Conservation (phyloP, 64 coral and sea anemone species). For the Actinia equina region DNA sequence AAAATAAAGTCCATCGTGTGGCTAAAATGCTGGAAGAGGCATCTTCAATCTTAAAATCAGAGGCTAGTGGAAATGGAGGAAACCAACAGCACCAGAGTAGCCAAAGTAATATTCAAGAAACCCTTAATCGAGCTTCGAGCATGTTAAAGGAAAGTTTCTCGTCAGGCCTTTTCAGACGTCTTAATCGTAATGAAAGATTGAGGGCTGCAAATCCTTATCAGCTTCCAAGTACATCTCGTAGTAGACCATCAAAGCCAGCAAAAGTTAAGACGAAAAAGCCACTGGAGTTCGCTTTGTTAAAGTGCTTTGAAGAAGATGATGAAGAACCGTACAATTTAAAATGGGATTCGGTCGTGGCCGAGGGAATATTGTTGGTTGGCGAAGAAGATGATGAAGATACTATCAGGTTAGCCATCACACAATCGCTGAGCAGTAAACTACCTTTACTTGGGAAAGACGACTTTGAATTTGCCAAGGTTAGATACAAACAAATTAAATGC, state of each 20-base stretch:
- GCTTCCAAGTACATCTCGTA: not conserved
- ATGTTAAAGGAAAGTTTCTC: constrained; percentile 47
- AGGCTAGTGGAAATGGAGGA: too few species aligned
- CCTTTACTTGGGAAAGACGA: not conserved
- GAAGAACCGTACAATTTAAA: constrained; percentile 29
- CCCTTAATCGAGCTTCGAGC: not conserved
- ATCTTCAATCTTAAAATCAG: too few species aligned
- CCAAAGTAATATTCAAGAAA: too few species aligned
- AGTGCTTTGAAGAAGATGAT: constrained; percentile 27
- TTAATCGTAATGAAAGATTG: constrained; percentile 47
- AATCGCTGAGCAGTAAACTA: constrained; percentile 28
- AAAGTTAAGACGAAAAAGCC: constrained; percentile 44
- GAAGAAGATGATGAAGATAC: constrained; percentile 61
- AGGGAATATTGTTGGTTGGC: constrained; percentile 44
- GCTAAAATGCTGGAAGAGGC: too few species aligned
- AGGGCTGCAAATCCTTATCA: constrained; percentile 25
- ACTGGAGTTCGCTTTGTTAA: constrained; percentile 44
- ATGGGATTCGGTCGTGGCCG: constrained; percentile 23
- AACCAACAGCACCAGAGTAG: too few species aligned
- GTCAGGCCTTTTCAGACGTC: constrained; percentile 25
- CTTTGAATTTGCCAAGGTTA: not conserved
- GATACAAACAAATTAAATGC: constrained; percentile 3
- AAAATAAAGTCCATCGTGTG: too few species aligned
- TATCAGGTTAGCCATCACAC: constrained; percentile 30
- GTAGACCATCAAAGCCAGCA: too few species aligned